These are phyloP conservation scores for Gymnarchus niloticus DNA, from an alignment of 2,113 vertebrate genomes.

Conservation along the genomic window DNA sequence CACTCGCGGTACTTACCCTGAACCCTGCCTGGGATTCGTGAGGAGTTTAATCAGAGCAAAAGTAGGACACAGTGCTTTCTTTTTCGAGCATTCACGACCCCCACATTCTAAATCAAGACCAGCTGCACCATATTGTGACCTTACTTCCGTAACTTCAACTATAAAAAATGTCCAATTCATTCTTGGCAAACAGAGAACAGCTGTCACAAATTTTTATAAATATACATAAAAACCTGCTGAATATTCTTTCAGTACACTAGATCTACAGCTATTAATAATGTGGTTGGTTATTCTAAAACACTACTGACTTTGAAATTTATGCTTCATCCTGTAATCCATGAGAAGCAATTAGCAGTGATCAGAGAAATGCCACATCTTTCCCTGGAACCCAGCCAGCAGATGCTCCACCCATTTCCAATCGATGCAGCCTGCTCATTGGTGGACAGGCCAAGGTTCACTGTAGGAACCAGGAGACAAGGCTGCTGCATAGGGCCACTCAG, in stretches of 20 bases:
- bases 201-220: neutral
- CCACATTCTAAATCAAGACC: slow-evolving; percentile 40
- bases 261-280: neutral
- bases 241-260: neutral
- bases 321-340: slow-evolving; percentile 24
- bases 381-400: slow-evolving; percentile 28
- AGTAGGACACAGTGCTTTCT: slow-evolving; percentile 39
- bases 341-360: slow-evolving; percentile 37
- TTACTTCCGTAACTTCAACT: neutral
- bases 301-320: neutral
- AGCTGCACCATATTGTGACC: slow-evolving; percentile 23
- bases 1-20: slow-evolving; percentile 17
- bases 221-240: neutral
- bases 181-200: neutral
- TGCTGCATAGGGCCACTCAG: slow-evolving; percentile 11
- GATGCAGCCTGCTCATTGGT: neutral
- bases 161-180: neutral
- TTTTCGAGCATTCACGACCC: slow-evolving; percentile 34
- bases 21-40: slow-evolving; percentile 20
- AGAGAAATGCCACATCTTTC: slow-evolving; percentile 42
- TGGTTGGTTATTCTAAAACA: neutral
- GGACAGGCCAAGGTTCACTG: neutral
- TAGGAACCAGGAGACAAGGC: neutral
- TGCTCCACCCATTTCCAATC: slow-evolving; percentile 21
- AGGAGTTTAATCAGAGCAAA: slow-evolving; percentile 28